A percentile compares a stretch with the other conserved stretches of the same genome.
These are phyloP conservation scores for Epirrhoe alternata DNA, from an alignment of 2,888 invertebrate species.

Conservation along the genomic window DNA sequence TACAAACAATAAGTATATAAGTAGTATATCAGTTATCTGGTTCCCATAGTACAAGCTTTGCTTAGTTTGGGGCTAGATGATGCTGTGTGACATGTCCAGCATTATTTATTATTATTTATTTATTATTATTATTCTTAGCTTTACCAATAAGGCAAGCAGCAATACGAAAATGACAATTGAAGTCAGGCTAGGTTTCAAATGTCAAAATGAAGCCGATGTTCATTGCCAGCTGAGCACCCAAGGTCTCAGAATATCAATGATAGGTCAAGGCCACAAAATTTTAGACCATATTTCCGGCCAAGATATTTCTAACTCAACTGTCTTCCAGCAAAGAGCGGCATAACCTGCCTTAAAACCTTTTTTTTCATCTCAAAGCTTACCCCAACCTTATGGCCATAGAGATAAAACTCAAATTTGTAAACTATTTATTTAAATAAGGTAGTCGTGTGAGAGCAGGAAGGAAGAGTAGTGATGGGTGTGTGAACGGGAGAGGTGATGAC, in stretches of 20 bases:
- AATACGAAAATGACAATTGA: too few relatives aligned
- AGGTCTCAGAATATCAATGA: background rate
- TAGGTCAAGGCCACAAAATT: constrained; percentile 61
- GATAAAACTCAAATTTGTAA: constrained; percentile 62
- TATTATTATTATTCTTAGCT: too few relatives aligned
- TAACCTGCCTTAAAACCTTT: constrained; percentile 73
- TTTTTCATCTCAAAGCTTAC: constrained; percentile 55
- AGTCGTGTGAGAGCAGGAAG: constrained; percentile 73
- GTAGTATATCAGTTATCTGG: too few relatives aligned
- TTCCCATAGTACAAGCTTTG: too few relatives aligned
- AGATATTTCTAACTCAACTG: constrained; percentile 70
- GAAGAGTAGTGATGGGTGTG: constrained; percentile 61
- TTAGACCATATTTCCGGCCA: constrained; percentile 72
- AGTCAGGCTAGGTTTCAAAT: too few relatives aligned
- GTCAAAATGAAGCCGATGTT: too few relatives aligned
- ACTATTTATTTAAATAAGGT: constrained; percentile 84
- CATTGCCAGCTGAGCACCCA: background rate
- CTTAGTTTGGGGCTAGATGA: too few relatives aligned
- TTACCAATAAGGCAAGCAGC: too few relatives aligned
- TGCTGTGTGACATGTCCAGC: too few relatives aligned
- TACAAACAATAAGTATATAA: too few relatives aligned
- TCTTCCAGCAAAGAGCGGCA: constrained; percentile 67
- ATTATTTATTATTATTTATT: too few relatives aligned
- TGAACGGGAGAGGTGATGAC: constrained; percentile 64
- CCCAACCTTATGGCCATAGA: constrained; percentile 52